These are phyloP conservation scores for Huso huso DNA, from an alignment of 2,797 vertebrate species.

Conservation along the genomic window DNA sequence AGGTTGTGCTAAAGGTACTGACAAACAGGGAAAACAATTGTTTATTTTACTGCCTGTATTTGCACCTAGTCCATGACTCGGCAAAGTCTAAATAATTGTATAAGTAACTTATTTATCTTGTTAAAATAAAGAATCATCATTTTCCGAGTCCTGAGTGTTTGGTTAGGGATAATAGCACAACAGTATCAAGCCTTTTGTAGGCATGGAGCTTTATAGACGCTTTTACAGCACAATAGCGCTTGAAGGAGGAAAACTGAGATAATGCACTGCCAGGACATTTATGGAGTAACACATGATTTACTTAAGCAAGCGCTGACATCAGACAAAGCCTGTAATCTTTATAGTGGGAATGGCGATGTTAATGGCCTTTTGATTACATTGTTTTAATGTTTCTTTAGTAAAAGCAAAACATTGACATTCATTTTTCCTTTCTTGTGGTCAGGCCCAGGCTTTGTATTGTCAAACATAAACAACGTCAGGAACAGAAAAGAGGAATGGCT, in stretches of 20 bases:
- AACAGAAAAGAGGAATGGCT: too few species aligned
- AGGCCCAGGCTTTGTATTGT: background rate
- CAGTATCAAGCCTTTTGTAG: constrained; percentile 30
- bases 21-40: constrained; percentile 1
- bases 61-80: constrained; percentile 24
- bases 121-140: constrained; percentile 27
- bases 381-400: constrained; percentile 5
- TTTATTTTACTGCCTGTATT: constrained; percentile 24
- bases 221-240: constrained; percentile 28
- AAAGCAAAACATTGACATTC: background rate
- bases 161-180: constrained; percentile 31
- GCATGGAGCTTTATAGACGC: constrained; percentile 20
- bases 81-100: constrained; percentile 29
- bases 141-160: constrained; percentile 27
- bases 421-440: background rate
- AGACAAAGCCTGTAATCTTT: constrained; percentile 24
- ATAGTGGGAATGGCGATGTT: constrained; percentile 23
- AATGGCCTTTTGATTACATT: constrained; percentile 25
- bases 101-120: constrained; percentile 44
- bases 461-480: too few species aligned
- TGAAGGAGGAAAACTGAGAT: constrained; percentile 15
- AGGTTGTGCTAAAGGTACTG: background rate
- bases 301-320: constrained; percentile 30
- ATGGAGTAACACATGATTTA: constrained; percentile 23
- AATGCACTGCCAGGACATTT: constrained; percentile 9